Evolutionary conservation across 2,888 invertebrate species (phyloP).

Genomic region (Ramazzottius varieornatus): DNA sequence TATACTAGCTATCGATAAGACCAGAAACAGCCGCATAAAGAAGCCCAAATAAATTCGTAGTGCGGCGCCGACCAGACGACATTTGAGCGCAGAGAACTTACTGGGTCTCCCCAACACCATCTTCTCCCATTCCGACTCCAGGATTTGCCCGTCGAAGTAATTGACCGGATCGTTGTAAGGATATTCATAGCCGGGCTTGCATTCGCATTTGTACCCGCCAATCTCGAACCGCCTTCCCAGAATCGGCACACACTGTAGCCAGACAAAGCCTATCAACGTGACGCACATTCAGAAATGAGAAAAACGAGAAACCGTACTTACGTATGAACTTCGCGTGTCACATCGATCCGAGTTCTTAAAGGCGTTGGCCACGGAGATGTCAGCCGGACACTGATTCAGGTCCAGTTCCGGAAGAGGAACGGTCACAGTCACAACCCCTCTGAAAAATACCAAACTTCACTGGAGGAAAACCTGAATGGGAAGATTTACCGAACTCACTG

Average conservation of each 20-base stretch:
- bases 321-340: constrained; percentile 49
- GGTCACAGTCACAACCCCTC: neutral
- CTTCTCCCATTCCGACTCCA: constrained; percentile 80
- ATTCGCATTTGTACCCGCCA: constrained; percentile 93
- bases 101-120: constrained; percentile 21
- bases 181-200: constrained; percentile 83
- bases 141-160: constrained; percentile 78
- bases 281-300: neutral
- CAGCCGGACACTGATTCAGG: neutral
- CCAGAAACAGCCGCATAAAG: no score
- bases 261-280: neutral
- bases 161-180: constrained; percentile 78
- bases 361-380: neutral
- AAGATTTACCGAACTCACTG: constrained; percentile 34
- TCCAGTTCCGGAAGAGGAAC: neutral
- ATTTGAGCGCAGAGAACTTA: neutral
- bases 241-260: constrained; percentile 64
- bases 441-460: neutral
- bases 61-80: neutral
- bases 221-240: constrained; percentile 67
- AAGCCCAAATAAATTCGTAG: no score
- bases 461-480: neutral
- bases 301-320: no score
- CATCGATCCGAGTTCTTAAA: neutral
- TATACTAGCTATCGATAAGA: no score